These are phyloP conservation scores for Zosterops lateralis DNA, from an alignment of 2,113 vertebrate species.

Conservation along the genomic window DNA sequence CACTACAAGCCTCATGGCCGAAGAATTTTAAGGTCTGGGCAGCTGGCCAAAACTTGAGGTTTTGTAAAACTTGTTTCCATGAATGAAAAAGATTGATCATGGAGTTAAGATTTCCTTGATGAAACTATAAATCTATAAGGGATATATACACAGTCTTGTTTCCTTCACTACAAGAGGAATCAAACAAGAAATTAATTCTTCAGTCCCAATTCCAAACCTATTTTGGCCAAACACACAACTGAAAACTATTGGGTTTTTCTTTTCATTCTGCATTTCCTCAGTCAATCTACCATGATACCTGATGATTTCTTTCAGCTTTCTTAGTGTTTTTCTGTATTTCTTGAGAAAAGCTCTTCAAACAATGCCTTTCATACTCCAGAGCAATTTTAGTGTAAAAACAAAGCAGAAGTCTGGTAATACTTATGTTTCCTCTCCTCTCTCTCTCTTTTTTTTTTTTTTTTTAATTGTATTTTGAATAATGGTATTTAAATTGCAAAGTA, in stretches of 20 bases:
- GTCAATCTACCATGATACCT: background rate
- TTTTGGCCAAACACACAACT: background rate
- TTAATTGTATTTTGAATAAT: background rate
- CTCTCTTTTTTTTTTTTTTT: too few species aligned
- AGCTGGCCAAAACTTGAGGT: background rate
- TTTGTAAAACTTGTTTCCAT: background rate
- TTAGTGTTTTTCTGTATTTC: background rate
- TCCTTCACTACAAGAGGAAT: background rate
- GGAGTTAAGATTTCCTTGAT: background rate
- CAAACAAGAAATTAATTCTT: background rate
- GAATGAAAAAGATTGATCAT: background rate
- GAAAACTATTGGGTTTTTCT: background rate
- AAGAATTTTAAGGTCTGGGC: background rate
- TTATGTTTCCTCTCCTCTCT: background rate
- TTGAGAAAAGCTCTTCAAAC: background rate
- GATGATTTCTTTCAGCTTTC: background rate
- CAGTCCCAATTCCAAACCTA: background rate
- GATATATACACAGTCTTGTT: background rate
- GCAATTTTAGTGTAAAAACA: background rate
- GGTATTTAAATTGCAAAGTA: background rate
- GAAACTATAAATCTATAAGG: background rate
- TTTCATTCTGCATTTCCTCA: background rate
- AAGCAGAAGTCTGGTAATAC: background rate
- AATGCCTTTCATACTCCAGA: background rate
- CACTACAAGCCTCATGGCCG: background rate